Conservation (phyloP, 2,888 invertebrate genomes). For the Calliopum simillimum region DNA sequence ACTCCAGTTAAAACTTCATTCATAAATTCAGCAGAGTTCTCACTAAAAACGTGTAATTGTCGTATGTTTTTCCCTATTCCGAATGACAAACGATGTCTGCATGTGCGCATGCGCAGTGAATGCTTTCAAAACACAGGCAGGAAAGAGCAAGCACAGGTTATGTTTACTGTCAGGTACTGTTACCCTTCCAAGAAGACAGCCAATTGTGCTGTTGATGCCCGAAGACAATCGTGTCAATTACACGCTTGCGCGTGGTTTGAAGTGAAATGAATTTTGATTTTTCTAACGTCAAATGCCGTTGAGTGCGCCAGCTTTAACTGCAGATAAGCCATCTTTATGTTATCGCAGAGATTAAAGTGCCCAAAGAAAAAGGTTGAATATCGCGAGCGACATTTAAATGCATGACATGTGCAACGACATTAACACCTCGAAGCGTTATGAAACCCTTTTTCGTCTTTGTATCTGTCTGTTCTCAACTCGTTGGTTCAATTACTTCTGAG, state of each 20-base stretch:
- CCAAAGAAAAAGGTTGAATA: not conserved
- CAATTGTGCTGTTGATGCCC: not conserved
- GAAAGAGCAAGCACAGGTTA: not conserved
- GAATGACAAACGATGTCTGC: constrained; percentile 18
- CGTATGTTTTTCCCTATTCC: not conserved
- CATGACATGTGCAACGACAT: constrained; percentile 12
- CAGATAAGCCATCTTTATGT: too few species aligned
- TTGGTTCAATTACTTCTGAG: not conserved
- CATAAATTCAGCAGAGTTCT: constrained; percentile 1
- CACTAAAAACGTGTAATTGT: constrained; percentile 29
- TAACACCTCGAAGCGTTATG: constrained; percentile 25
- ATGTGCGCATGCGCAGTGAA: not conserved
- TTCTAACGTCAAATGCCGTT: too few species aligned
- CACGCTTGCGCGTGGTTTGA: not conserved
- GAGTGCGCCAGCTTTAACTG: too few species aligned
- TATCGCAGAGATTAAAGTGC: too few species aligned
- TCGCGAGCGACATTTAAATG: constrained; percentile 20
- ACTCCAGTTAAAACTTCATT: constrained; percentile 24
- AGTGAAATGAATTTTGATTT: too few species aligned
- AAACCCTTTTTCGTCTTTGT: not conserved
- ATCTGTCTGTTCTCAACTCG: not conserved
- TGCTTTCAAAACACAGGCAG: not conserved
- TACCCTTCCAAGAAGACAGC: too few species aligned
- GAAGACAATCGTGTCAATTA: not conserved
- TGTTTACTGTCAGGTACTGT: too few species aligned